Evolutionary conservation across 2,888 invertebrate genomes (phyloP).

Genomic region (Drosophila affinis): DNA sequence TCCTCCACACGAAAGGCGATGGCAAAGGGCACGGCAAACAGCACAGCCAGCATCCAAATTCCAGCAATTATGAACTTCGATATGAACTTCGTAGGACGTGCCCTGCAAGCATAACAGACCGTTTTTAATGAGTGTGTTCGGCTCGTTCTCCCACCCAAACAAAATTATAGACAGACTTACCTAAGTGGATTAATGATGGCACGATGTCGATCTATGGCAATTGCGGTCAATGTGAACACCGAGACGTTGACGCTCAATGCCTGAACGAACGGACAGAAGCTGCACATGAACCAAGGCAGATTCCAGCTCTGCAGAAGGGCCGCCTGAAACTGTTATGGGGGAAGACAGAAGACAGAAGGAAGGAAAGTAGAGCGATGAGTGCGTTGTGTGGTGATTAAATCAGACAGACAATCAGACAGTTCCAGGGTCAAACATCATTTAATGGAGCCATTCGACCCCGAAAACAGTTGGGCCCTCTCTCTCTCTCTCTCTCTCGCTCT

Average conservation of each 20-base stretch:
- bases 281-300: slow-evolving; percentile 93
- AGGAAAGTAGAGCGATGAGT: neutral
- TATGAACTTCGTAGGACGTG: slow-evolving; percentile 89
- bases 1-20: slow-evolving; percentile 83
- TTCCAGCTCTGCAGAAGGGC: slow-evolving; percentile 94
- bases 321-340: slow-evolving; percentile 89
- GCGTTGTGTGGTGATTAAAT: slow-evolving; percentile 32
- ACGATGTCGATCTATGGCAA: slow-evolving; percentile 93
- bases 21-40: slow-evolving; percentile 88
- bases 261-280: slow-evolving; percentile 94
- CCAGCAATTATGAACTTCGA: slow-evolving; percentile 89
- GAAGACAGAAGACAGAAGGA: too few relatives aligned
- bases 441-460: slow-evolving; percentile 11
- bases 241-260: slow-evolving; percentile 94
- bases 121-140: slow-evolving; percentile 17
- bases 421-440: slow-evolving; percentile 35
- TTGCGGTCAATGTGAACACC: slow-evolving; percentile 93
- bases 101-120: slow-evolving; percentile 84
- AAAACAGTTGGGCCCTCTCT: neutral
- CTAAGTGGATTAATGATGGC: slow-evolving; percentile 90
- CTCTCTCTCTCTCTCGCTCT: neutral
- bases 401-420: slow-evolving; percentile 20
- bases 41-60: slow-evolving; percentile 89
- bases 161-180: slow-evolving; percentile 83
- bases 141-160: too few relatives aligned